Percentiles rank a stretch among this genome's conserved stretches.
Evolutionary conservation across 2,888 invertebrate species (phyloP).

Genomic region (Plemyria rubiginata): DNA sequence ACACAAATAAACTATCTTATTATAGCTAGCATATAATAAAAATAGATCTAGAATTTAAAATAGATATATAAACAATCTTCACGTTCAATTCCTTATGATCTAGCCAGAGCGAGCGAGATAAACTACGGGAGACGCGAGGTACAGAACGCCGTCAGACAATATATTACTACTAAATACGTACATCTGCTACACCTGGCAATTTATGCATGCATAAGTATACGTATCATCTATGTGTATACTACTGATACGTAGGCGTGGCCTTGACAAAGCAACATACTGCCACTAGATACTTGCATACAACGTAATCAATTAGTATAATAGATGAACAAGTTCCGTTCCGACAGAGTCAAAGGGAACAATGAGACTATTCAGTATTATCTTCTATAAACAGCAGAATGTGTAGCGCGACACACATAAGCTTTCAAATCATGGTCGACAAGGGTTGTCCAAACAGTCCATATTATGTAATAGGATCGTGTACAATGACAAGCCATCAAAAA

Average conservation of each 20-base stretch:
- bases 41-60: conserved; percentile 39
- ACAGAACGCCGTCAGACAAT: conserved; percentile 18
- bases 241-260: conserved; percentile 41
- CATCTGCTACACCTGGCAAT: conserved; percentile 43
- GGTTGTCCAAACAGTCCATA: not conserved
- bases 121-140: conserved; percentile 9
- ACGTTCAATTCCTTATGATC: conserved; percentile 28
- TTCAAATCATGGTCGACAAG: not conserved
- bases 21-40: conserved; percentile 36
- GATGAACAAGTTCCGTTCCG: conserved; percentile 29
- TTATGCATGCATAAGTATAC: conserved; percentile 34
- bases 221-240: not conserved
- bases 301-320: conserved; percentile 33
- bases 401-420: conserved; percentile 22
- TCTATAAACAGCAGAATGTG: conserved; percentile 28
- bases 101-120: conserved; percentile 27
- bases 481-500: not conserved
- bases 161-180: conserved; percentile 28
- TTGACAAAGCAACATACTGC: conserved; percentile 53
- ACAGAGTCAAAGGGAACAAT: conserved; percentile 30
- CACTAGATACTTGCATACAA: conserved; percentile 31
- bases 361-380: conserved; percentile 26
- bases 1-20: conserved; percentile 31
- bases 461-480: not conserved
- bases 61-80: conserved; percentile 36